Base-by-base conservation (phyloP, 1,140 invertebrate species). In the Globodera ellingtonae region DNA sequence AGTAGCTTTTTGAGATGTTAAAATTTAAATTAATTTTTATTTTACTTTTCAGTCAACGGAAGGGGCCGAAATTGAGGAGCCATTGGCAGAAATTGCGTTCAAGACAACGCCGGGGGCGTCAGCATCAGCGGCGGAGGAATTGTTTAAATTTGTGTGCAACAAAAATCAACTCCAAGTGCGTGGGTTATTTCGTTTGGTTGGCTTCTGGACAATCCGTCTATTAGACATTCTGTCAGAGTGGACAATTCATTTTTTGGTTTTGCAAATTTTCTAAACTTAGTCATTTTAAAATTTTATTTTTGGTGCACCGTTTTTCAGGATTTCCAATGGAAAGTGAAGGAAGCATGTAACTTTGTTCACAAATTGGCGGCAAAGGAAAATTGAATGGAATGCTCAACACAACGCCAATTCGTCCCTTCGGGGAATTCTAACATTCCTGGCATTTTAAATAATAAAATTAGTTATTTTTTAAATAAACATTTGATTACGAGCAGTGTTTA, bases 261-360 rank as follows among this genome's bases (percentile, higher is more conserved):
- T 35, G 35, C 35, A 1, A 52, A 52, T 13, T 52, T 52, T 65
- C 46, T 24, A 24, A 24, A 24, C 24, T 24, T 24, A 24, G 24
- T 24, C 24, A 24, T 24, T 24, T 24, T 24, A 0, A 24, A 24
- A 24, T 24, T 24, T 24, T 24, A 24, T 24, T 24, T 24, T 24
- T 24, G 24, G 24, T 24, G 1, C 24, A 24, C 24, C 6, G n/a
- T 81, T 35, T 13, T 71, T 66, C 24, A 81, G 75, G 80, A 81
- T 81, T 82, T 81, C 35, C 80, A 81, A 18, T 81, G 80, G 80
- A 81, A 81, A 56, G 75, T 81, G 1, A 81, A 71, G 35, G 80
- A 81, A 47, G 80, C 67, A 1, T 73, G 73, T 52, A 81, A 81
- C 59, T 72, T 81, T 18, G n/a, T 81, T 9, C 80, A 82, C 8